These are phyloP conservation scores for Acomys russatus DNA, from an alignment of 2,797 vertebrate genomes.

Conservation along the genomic window DNA sequence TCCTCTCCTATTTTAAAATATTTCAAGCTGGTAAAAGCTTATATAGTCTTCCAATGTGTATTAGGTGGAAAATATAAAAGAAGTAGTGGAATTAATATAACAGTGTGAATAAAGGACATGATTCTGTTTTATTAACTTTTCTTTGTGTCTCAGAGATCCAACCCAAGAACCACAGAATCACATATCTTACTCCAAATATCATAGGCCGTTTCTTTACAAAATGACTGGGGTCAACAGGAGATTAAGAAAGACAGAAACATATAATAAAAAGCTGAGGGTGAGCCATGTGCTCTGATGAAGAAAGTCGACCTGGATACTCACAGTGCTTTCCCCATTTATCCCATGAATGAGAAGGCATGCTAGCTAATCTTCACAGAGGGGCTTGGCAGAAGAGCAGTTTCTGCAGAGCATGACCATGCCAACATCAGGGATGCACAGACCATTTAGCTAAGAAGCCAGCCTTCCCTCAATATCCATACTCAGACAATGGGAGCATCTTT, in stretches of 20 bases:
- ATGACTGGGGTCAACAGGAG: neutral
- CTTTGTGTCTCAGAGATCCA: neutral
- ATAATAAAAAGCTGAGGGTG: neutral
- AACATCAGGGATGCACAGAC: neutral
- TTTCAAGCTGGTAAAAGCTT: neutral
- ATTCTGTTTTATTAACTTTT: neutral
- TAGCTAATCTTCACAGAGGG: neutral
- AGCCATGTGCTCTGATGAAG: neutral
- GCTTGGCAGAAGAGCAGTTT: no score
- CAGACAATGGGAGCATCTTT: neutral
- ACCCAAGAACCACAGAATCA: neutral
- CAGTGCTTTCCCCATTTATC: neutral
- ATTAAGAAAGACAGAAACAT: neutral
- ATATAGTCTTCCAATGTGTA: neutral
- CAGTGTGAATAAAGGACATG: neutral
- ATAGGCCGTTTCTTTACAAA: neutral
- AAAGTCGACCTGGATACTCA: neutral
- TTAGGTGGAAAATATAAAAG: neutral
- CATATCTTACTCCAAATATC: neutral
- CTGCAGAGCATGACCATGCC: neutral
- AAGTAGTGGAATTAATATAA: neutral
- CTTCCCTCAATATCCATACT: no score
- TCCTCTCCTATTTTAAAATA: neutral
- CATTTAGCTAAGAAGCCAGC: neutral
- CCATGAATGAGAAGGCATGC: neutral